A percentile compares a stretch with the other conserved stretches of the same genome.
Evolutionary conservation across 2,888 invertebrate genomes (phyloP).

Genomic region (Folsomia candida): DNA sequence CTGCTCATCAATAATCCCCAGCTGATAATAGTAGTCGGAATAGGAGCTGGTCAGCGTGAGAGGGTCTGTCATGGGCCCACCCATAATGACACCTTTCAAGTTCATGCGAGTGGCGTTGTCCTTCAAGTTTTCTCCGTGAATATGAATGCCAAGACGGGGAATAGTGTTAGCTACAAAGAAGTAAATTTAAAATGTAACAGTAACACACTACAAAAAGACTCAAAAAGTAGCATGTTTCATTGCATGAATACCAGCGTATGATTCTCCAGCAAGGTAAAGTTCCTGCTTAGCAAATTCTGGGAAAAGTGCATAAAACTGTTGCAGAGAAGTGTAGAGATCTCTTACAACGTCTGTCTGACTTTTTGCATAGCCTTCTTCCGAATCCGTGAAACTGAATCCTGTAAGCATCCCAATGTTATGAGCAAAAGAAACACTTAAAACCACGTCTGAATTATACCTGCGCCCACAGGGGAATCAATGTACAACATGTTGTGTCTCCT

Average conservation of each 20-base stretch:
- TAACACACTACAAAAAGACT: no score
- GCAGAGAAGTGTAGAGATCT: slow-evolving; percentile 71
- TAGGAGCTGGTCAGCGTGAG: slow-evolving; percentile 74
- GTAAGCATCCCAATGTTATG: no score
- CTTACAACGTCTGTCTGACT: slow-evolving; percentile 77
- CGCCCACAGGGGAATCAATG: slow-evolving; percentile 89
- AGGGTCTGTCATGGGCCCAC: slow-evolving; percentile 78
- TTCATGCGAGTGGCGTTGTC: slow-evolving; percentile 41
- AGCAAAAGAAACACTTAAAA: no score
- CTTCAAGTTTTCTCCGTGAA: slow-evolving; percentile 50
- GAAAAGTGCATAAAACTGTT: slow-evolving; percentile 81
- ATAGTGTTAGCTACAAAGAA: slow-evolving; percentile 56
- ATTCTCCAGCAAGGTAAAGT: slow-evolving; percentile 87
- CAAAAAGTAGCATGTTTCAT: neutral
- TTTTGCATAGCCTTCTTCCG: slow-evolving; percentile 71
- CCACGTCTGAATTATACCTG: slow-evolving; percentile 53
- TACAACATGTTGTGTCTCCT: slow-evolving; percentile 75
- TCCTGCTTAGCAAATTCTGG: slow-evolving; percentile 70
- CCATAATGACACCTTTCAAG: slow-evolving; percentile 57
- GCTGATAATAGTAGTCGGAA: slow-evolving; percentile 74
- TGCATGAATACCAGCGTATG: slow-evolving; percentile 75
- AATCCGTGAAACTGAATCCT: slow-evolving; percentile 83
- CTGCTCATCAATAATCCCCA: slow-evolving; percentile 68
- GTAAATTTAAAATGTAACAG: slow-evolving; percentile 15
- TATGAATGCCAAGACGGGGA: slow-evolving; percentile 54